Conservation (phyloP, 2,797 vertebrate species). For the Sebastes jordani region DNA sequence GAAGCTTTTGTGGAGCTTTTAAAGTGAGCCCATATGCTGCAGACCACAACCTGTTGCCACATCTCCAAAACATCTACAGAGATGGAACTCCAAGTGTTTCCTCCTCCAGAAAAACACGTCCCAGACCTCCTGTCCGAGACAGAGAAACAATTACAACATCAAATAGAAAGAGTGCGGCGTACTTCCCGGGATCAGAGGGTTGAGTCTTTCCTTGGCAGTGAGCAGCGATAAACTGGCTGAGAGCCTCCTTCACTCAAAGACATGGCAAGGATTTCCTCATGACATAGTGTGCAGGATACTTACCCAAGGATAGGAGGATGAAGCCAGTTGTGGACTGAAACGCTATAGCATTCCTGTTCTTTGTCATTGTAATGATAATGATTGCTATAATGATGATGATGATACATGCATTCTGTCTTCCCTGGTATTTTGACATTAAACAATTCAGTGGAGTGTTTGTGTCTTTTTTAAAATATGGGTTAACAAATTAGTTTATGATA, state of each 20-base stretch:
- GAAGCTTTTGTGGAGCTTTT: constrained; percentile 48
- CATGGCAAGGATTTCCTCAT: constrained; percentile 57
- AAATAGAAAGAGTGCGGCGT: constrained; percentile 50
- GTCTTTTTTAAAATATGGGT: not conserved
- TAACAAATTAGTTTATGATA: not conserved
- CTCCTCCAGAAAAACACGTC: constrained; percentile 32
- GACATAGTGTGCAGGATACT: constrained; percentile 33
- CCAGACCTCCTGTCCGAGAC: constrained; percentile 53
- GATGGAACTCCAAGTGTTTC: constrained; percentile 54
- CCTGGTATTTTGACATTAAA: not conserved
- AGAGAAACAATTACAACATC: constrained; percentile 64
- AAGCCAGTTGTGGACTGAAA: constrained; percentile 19
- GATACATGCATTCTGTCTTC: constrained; percentile 13
- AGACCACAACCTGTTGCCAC: constrained; percentile 72
- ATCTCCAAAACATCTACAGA: constrained; percentile 67
- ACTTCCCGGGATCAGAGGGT: constrained; percentile 52
- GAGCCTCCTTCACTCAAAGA: constrained; percentile 48
- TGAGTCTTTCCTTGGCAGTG: constrained; percentile 61
- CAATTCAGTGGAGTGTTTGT: not conserved
- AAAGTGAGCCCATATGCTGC: constrained; percentile 78
- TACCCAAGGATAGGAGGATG: constrained; percentile 32
- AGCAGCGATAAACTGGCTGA: constrained; percentile 35
- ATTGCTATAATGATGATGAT: constrained; percentile 36
- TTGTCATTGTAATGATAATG: constrained; percentile 47
- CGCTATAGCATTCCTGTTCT: constrained; percentile 35